Evolutionary conservation across 2,888 invertebrate species (phyloP).

Genomic region (Cerastoderma edule): DNA sequence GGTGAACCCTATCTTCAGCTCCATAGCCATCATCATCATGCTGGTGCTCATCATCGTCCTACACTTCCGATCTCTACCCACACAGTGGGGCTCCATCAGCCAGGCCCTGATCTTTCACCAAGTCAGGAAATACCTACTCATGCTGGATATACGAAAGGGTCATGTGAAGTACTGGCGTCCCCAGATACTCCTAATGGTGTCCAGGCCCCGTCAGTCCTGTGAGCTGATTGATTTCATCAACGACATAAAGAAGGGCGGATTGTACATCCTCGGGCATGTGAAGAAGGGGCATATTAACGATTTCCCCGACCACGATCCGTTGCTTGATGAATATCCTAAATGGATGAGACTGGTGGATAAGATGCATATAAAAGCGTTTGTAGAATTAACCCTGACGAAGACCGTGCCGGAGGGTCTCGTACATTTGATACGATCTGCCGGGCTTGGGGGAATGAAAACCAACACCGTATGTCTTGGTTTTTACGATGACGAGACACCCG

Average conservation of each 20-base stretch:
- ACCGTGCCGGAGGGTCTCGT: slow-evolving; percentile 95
- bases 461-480: slow-evolving; percentile 97
- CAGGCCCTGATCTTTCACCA: slow-evolving; percentile 99
- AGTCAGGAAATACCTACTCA: slow-evolving; percentile 96
- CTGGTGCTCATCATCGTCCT: slow-evolving; percentile 94
- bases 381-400: slow-evolving; percentile 94
- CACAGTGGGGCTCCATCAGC: slow-evolving; percentile 98
- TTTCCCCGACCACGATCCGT: slow-evolving; percentile 87
- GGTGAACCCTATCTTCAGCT: slow-evolving; percentile 95
- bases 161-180: slow-evolving; percentile 99
- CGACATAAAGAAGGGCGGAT: slow-evolving; percentile 95
- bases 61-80: slow-evolving; percentile 92
- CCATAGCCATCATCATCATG: slow-evolving; percentile 93
- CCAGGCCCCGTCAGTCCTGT: slow-evolving; percentile 94
- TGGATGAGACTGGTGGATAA: slow-evolving; percentile 98
- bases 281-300: slow-evolving; percentile 86
- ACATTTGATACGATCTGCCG: slow-evolving; percentile 95
- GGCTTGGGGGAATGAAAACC: slow-evolving; percentile 99
- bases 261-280: slow-evolving; percentile 95
- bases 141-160: slow-evolving; percentile 97
- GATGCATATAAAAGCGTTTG: slow-evolving; percentile 95
- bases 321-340: slow-evolving; percentile 91
- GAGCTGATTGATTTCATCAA: slow-evolving; percentile 98
- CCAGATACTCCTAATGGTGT: slow-evolving; percentile 96
- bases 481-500: slow-evolving; percentile 90